Evolutionary conservation across 2,888 invertebrate genomes (phyloP), one percentile per base, ranked within the genome.

Genomic region (Uropetala carovei): DNA sequence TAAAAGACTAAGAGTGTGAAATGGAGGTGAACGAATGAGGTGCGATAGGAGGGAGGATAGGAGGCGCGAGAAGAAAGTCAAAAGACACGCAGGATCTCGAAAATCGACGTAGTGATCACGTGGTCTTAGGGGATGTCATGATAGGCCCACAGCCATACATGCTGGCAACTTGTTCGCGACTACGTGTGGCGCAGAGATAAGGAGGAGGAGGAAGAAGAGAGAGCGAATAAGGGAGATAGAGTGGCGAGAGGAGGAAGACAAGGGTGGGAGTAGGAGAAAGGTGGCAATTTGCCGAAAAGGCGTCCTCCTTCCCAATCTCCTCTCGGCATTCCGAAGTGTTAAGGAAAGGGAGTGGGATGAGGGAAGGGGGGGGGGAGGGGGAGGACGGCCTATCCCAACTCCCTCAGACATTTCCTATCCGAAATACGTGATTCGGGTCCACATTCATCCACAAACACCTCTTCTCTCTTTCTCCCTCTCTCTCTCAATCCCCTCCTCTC

Each of bases 321-420:
- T 64, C 64, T 14, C 68, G 68, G 68, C 68, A 68, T 75, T 75
- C 75, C 7, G 22, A 27, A 14, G 75, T 4, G 27, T 64, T 64
- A 64, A 64, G 64, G 64, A 64, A 64, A 64, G 14, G 64, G 43
- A 43, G 43, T 43, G 43, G 43, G 43, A 43, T 43, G 43, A 43
- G 43, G 43, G n/a, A n/a, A n/a, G n/a, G n/a, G n/a, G n/a, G n/a
- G n/a, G n/a, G n/a, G n/a, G n/a, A n/a, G n/a, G n/a, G n/a, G n/a
- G n/a, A n/a, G 64, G 18, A 0, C 22, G 75, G 75, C 22, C 75
- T 75, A 75, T 27, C 75, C 75, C 75, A 68, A 68, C 68, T 18
- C 68, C n/a, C 68, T 68, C 68, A 75, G 22, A 75, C 75, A 75
- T 75, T 75, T 75, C 75, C 75, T 75, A 75, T 75, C 75, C 75